Percentiles rank a stretch among this genome's conserved stretches.
Evolutionary conservation across 2,797 vertebrate species (phyloP).

Genomic region (Anas capensis): DNA sequence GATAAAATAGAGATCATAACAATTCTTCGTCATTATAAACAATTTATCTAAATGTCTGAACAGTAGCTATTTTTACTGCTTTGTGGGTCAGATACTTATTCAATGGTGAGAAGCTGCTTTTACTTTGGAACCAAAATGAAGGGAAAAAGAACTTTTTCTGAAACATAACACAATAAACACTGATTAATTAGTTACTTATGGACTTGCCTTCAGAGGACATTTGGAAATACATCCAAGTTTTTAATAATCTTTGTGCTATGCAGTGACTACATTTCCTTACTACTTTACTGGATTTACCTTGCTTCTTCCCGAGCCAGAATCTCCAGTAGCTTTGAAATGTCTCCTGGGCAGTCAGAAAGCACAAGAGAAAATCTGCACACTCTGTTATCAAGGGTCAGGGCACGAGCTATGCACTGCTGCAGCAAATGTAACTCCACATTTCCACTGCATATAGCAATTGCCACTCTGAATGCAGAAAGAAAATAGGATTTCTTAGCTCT

Average conservation of each 20-base stretch:
- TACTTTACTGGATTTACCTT: conserved; percentile 78
- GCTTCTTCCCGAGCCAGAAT: conserved; percentile 88
- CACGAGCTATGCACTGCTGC: conserved; percentile 88
- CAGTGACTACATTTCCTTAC: neutral
- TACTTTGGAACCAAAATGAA: neutral
- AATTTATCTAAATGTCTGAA: neutral
- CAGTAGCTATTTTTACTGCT: neutral
- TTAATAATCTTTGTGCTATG: neutral
- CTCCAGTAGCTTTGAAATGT: conserved; percentile 89
- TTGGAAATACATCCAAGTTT: neutral
- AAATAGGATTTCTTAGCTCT: neutral
- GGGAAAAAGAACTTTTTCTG: neutral
- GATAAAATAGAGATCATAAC: conserved; percentile 3
- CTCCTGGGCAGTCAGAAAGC: conserved; percentile 85
- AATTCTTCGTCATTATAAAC: neutral
- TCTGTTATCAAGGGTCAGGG: conserved; percentile 86
- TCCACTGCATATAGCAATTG: conserved; percentile 87
- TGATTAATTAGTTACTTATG: neutral
- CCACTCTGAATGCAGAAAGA: conserved; percentile 81
- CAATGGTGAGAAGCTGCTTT: neutral
- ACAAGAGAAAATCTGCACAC: conserved; percentile 88
- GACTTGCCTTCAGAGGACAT: neutral
- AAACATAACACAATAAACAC: neutral
- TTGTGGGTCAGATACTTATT: neutral
- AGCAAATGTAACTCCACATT: conserved; percentile 89